phyloP scores from a whole-genome alignment of 1,140 invertebrate genomes.

The Leguminivora glycinivorella region DNA sequence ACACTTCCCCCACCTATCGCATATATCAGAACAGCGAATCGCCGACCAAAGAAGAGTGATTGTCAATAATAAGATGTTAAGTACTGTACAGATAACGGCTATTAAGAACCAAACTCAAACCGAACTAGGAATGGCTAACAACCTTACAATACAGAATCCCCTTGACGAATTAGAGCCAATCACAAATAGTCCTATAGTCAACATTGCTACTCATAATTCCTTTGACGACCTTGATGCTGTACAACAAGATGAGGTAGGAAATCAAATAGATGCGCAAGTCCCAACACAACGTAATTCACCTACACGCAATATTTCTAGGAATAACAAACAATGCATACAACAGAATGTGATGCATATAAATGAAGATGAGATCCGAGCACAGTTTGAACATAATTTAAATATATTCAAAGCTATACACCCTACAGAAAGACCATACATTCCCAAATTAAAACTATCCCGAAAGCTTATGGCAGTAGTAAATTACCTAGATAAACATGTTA shows the following conservation, averaged over 20 bases:
- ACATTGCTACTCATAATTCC: not conserved
- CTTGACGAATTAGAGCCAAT: too few relatives aligned
- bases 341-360: not conserved
- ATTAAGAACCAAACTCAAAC: constrained; percentile 1
- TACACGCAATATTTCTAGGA: too few relatives aligned
- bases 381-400: not conserved
- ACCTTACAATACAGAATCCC: not conserved
- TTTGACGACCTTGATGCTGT: not conserved
- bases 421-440: constrained; percentile 22
- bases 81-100: not conserved
- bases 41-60: constrained; percentile 31
- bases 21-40: constrained; percentile 29
- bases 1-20: constrained; percentile 16
- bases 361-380: not conserved
- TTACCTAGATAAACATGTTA: constrained; percentile 20
- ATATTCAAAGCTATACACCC: constrained; percentile 14
- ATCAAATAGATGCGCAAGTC: not conserved
- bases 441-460: constrained; percentile 23
- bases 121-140: not conserved
- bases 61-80: constrained; percentile 27
- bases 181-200: not conserved
- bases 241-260: not conserved
- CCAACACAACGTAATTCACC: too few relatives aligned
- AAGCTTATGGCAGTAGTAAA: constrained; percentile 11
- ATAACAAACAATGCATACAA: not conserved